A percentile compares a stretch with the other conserved stretches of the same genome.
phyloP scores from a whole-genome alignment of 2,797 vertebrate species.

The Sciaenops ocellatus region DNA sequence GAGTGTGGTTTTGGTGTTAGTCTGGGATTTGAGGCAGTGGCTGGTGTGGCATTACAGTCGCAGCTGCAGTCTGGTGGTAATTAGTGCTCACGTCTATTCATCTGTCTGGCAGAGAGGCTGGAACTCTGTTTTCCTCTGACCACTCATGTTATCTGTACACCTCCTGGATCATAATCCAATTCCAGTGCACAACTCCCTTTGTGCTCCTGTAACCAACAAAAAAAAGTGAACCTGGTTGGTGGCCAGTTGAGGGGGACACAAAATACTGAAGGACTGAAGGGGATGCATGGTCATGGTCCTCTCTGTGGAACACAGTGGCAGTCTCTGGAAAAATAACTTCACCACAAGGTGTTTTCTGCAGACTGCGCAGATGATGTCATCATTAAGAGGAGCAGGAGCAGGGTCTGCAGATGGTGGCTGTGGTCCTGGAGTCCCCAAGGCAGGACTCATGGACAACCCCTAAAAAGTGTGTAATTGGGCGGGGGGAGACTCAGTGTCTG shows the following conservation, averaged over 20 bases:
- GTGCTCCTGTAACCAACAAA: neutral
- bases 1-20: conserved; percentile 16
- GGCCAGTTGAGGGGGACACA: neutral
- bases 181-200: neutral
- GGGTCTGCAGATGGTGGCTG: conserved; percentile 62
- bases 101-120: neutral
- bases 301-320: neutral
- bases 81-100: conserved; percentile 15
- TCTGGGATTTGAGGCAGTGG: neutral
- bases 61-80: conserved; percentile 7
- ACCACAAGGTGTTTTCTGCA: conserved; percentile 16
- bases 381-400: conserved; percentile 45
- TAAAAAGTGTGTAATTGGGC: conserved; percentile 72
- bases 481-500: conserved; percentile 50
- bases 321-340: conserved; percentile 10
- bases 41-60: neutral
- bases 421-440: conserved; percentile 51
- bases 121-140: conserved; percentile 8
- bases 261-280: neutral
- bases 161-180: neutral
- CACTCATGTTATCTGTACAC: neutral
- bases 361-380: conserved; percentile 49
- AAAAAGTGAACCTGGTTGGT: neutral
- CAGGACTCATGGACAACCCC: conserved; percentile 53
- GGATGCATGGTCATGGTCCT: conserved; percentile 8